Evolutionary conservation across 2,113 vertebrate genomes (phyloP), one percentile per base, ranked within the genome.

Genomic region (Pyrgilauda ruficollis): DNA sequence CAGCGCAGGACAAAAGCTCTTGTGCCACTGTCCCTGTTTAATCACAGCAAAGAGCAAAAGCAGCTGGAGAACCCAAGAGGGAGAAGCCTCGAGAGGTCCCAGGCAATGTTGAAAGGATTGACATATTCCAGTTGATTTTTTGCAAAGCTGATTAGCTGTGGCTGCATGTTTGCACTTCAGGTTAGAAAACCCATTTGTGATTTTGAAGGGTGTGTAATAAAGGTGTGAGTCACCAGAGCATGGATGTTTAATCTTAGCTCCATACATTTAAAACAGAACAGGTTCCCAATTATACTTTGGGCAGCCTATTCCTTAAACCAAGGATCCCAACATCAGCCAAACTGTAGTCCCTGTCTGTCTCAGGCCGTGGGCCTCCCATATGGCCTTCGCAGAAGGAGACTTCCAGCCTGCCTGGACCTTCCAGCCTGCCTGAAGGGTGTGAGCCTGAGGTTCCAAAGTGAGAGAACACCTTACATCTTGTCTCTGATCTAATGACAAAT

Each of bases 81-180:
- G 47, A 80, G 52, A 93, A 69, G 75, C 49, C n/a, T 76, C 77
- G 39, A 90, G 58, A 74, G 44, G 56, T 49, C 56, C 11, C 52
- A 70, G 80, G 93, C 43, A 52, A 21, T 33, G 39, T 18, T 84
- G 86, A 78, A 89, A 72, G n/a, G 43, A 93, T 59, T 95, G 69
- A 89, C 52, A 37, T 50, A 50, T 72, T 81, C 41, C 68, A 75
- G 55, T 9, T 87, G 80, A 89, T 69, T 87, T 95, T 82, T 68
- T 87, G 84, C 64, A 87, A 78, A 95, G 80, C 59, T 96, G 89
- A 92, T 96, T 84, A 94, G 44, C 72, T 93, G 35, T 64, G 69
- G 52, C 86, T 70, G 47, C 56, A 63, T 84, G 66, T 89, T 95
- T 84, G 73, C 47, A 78, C 80, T 92, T 93, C 52, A 67, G 47